phyloP scores from a whole-genome alignment of 2,113 vertebrate species.

The Melanotaenia duboulayi region DNA sequence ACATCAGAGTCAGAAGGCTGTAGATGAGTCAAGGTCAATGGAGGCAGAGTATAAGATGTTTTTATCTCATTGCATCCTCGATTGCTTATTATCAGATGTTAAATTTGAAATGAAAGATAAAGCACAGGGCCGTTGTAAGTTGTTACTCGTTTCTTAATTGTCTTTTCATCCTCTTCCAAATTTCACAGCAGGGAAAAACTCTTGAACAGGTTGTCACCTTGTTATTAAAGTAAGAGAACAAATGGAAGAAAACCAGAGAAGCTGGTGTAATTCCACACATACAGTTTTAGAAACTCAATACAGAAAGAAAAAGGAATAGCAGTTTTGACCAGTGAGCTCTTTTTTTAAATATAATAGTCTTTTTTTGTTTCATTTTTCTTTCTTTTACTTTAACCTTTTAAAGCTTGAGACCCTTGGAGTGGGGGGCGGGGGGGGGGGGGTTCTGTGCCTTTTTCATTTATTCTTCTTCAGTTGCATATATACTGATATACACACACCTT shows the following conservation, averaged over 20 bases:
- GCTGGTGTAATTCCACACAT: constrained; percentile 14
- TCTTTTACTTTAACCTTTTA: not conserved
- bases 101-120: not conserved
- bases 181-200: constrained; percentile 41
- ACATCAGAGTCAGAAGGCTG: constrained; percentile 44
- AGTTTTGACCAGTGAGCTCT: not conserved
- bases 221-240: constrained; percentile 1
- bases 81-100: constrained; percentile 6
- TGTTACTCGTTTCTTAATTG: constrained; percentile 43
- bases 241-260: constrained; percentile 18
- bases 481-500: too few relatives aligned
- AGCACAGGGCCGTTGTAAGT: constrained; percentile 10
- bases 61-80: constrained; percentile 2
- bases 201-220: constrained; percentile 43
- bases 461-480: too few relatives aligned
- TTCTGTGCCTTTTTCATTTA: too few relatives aligned
- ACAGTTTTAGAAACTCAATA: not conserved
- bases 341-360: not conserved
- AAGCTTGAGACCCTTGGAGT: too few relatives aligned
- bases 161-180: constrained; percentile 34
- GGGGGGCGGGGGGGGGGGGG: too few relatives aligned
- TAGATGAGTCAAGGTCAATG: constrained; percentile 59
- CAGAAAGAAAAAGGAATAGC: not conserved
- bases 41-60: constrained; percentile 33
- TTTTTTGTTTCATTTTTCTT: not conserved